These are phyloP conservation scores for Ophion ventricosus DNA, from an alignment of 2,888 invertebrate genomes.

Conservation along the genomic window DNA sequence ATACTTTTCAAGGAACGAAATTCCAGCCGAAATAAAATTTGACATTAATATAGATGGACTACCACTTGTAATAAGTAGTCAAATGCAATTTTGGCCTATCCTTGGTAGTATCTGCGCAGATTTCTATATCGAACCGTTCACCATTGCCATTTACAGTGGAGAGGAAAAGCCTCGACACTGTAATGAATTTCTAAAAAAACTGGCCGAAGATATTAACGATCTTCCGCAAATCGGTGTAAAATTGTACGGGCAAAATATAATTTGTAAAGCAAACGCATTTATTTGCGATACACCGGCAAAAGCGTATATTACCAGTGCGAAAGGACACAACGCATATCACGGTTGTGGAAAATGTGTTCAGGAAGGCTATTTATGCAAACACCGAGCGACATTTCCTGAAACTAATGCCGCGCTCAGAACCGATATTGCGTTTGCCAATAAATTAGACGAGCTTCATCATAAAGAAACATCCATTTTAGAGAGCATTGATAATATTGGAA, in stretches of 20 bases:
- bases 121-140: slow-evolving; percentile 6
- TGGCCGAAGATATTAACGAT: neutral
- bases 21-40: neutral
- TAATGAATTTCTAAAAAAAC: slow-evolving; percentile 1
- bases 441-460: slow-evolving; percentile 60
- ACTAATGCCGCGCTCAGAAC: slow-evolving; percentile 51
- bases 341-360: slow-evolving; percentile 64
- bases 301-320: slow-evolving; percentile 60
- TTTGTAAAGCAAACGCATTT: neutral
- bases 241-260: neutral
- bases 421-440: slow-evolving; percentile 56
- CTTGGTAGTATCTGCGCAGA: neutral
- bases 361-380: slow-evolving; percentile 42
- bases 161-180: neutral
- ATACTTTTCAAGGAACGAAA: neutral
- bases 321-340: slow-evolving; percentile 66
- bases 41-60: neutral
- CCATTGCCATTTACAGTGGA: neutral
- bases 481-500: neutral
- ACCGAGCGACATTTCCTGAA: slow-evolving; percentile 45
- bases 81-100: slow-evolving; percentile 5
- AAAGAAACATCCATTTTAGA: slow-evolving; percentile 7
- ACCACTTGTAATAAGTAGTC: neutral
- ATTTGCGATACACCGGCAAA: slow-evolving; percentile 55
- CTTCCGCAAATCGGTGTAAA: neutral